Conservation (phyloP, 1,140 invertebrate genomes). For the Mamestra configurata region DNA sequence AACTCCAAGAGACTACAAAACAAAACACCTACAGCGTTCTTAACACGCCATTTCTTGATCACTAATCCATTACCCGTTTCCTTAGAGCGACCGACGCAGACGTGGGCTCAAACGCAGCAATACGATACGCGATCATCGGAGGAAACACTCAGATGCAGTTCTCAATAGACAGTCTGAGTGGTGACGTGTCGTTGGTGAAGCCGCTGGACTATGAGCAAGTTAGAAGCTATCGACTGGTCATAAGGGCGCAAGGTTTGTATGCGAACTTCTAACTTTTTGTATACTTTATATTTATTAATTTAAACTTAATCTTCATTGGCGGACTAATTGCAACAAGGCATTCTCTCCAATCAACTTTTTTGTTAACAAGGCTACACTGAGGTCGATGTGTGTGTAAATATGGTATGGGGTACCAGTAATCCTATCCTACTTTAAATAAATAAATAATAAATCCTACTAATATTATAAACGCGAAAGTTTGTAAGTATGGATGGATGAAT, state of each 20-base stretch:
- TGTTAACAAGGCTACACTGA: no score
- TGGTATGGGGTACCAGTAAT: no score
- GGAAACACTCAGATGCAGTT: slow-evolving; percentile 98
- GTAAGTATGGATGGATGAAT: no score
- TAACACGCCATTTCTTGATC: background rate
- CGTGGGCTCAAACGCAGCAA: slow-evolving; percentile 96
- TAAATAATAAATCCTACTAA: no score
- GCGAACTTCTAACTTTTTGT: background rate
- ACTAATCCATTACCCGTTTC: slow-evolving; percentile 32
- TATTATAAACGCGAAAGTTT: no score
- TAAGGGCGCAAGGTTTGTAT: slow-evolving; percentile 93
- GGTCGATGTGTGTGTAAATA: no score
- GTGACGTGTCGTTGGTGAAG: slow-evolving; percentile 96
- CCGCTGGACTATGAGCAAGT: slow-evolving; percentile 96
- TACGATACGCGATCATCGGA: slow-evolving; percentile 97
- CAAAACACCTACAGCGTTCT: background rate
- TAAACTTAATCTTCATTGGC: no score
- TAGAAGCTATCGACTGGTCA: slow-evolving; percentile 95
- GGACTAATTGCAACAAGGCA: no score
- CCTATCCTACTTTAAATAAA: no score
- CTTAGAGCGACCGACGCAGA: slow-evolving; percentile 95
- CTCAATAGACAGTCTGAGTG: slow-evolving; percentile 96
- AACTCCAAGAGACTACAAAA: background rate
- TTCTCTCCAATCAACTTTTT: no score
- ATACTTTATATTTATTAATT: no score